Evolutionary conservation across 2,888 invertebrate genomes (phyloP), one percentile per base, ranked within the genome.

Genomic region (Apomyelois bistriatella): DNA sequence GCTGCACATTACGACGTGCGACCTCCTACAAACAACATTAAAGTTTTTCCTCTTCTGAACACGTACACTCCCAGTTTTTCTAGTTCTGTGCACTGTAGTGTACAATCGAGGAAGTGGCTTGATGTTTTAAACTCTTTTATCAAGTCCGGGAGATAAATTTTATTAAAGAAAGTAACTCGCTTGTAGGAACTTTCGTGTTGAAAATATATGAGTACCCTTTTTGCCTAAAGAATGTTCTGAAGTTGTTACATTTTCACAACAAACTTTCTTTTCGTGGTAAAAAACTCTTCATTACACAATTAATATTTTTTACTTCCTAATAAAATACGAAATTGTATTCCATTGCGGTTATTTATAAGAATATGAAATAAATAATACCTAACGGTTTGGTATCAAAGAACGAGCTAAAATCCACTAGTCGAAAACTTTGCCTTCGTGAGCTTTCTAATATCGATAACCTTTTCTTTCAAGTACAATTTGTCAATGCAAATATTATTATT

Each of bases 11-110:
- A 70, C 71, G 64, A 68, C 61, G 65, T 62, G 59, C 64, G 58
- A 62, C 65, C 64, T 72, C 66, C 68, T 63, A 70, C 70, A 70
- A 74, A 77, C 75, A 70, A 69, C 75, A 71, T 76, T 71, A 68
- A 71, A 76, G 66, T 76, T 76, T 75, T 73, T 51, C 41, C 35
- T 51, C 42, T 42, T 76, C 67, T 54, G 42, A 53, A 49, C 48
- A 38, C 46, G 46, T 46, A 46, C 46, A 15, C 46, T 46, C 10
- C 46, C 10, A 76, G 66, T 76, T 76, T 75, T 73, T 51, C 41
- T 32, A 16, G n/a, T 35, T 75, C 67, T 38, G 15, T 38, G 37
- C 37, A 38, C 48, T 37, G 38, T 38, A 32, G 32, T 46, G 32
- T 32, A 46, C 46, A 46, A 46, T 46, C 46, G 46, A 46, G 46